Conservation (phyloP, 2,888 invertebrate species). For the Podotricha telesiphe region DNA sequence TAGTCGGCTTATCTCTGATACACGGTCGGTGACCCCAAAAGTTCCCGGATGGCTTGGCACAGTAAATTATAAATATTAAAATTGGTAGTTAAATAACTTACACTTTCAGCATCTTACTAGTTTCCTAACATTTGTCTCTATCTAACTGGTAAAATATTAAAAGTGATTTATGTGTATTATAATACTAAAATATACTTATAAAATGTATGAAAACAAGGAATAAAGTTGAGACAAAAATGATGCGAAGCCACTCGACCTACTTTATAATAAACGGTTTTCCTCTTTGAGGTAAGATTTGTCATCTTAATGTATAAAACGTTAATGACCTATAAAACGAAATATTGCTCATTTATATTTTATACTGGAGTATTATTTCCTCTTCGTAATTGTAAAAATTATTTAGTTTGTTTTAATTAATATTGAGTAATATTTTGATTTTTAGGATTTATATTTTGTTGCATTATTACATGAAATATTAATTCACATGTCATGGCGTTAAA, state of each 20-base stretch:
- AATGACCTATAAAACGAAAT: constrained; percentile 69
- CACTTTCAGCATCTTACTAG: constrained; percentile 17
- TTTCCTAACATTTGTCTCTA: not conserved
- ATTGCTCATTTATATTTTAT: constrained; percentile 38
- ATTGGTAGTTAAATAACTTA: constrained; percentile 44
- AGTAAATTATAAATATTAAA: constrained; percentile 54
- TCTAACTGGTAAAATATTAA: not conserved
- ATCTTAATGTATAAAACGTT: constrained; percentile 63
- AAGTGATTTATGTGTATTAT: not conserved
- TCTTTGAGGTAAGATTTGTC: constrained; percentile 63
- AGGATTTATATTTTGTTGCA: no score
- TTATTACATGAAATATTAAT: no score
- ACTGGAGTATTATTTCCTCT: constrained; percentile 36
- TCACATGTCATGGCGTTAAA: not conserved
- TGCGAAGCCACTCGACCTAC: constrained; percentile 62
- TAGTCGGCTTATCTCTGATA: constrained; percentile 78
- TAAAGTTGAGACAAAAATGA: constrained; percentile 16
- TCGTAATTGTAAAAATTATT: not conserved
- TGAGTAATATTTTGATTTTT: not conserved
- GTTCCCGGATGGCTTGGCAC: constrained; percentile 61
- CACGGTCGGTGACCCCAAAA: constrained; percentile 69
- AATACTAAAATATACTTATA: not conserved
- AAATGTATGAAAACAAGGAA: not conserved
- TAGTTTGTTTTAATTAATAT: not conserved
- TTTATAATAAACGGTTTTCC: constrained; percentile 67